phyloP scores from a whole-genome alignment of 2,888 invertebrate genomes.

The Trilocha varians region DNA sequence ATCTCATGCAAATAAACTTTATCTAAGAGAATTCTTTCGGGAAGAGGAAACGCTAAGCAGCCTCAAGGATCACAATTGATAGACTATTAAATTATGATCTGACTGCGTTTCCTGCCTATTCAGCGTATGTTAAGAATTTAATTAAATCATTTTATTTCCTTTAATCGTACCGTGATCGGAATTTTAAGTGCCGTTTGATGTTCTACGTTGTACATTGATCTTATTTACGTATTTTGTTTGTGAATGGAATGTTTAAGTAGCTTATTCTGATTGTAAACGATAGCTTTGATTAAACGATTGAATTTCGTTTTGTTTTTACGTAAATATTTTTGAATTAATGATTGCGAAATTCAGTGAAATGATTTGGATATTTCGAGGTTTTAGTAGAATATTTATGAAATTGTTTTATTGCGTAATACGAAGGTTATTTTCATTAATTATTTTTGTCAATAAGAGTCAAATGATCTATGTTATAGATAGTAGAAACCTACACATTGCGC shows the following conservation, averaged over 20 bases:
- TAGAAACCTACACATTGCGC: no score
- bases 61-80: conserved; percentile 14
- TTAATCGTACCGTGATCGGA: neutral
- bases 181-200: neutral
- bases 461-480: no score
- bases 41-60: conserved; percentile 12
- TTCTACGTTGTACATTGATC: neutral
- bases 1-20: neutral
- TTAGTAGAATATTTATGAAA: no score
- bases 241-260: neutral
- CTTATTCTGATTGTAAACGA: neutral
- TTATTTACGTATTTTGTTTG: neutral
- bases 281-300: neutral
- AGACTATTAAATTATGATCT: conserved; percentile 15
- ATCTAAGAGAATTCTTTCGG: neutral
- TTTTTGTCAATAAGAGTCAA: no score
- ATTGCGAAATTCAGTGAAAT: no score
- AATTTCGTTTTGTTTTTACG: neutral
- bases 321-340: no score
- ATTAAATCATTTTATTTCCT: conserved; percentile 2
- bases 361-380: no score
- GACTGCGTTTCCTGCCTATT: neutral
- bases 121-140: neutral
- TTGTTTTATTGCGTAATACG: no score
- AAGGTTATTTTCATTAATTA: no score